Base-by-base conservation (phyloP, 2,888 invertebrate genomes). In the Malthinus seriepunctatus region DNA sequence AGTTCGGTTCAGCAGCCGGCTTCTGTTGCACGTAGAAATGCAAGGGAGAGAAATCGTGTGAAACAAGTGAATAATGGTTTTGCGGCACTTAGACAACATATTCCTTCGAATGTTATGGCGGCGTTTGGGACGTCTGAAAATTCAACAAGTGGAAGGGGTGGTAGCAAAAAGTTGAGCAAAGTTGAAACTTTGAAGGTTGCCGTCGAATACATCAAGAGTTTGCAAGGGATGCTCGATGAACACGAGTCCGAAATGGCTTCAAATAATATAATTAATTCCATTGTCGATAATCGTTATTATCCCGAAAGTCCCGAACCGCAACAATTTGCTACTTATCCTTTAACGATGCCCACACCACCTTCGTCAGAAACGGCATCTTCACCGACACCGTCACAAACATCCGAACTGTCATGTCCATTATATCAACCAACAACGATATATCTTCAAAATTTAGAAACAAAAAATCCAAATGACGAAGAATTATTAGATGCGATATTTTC, bases 51-150 rank as follows among this genome's bases (percentile, higher is more conserved):
- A 68, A 97, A 96, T 76, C 86, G 97, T 67, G 96, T 96, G 68
- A 95, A 95, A 78, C 94, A 95, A 84, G 94, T 95, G 71, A 95
- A 95, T 82, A 93, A 93, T 77, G 95, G 95, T 67, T 95, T 95
- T 76, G 91, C 93, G n/a, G 91, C 91, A 42, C 83, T 95, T 10
- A 84, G 95, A 32, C 91, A 93, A 70, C 94, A 95, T 75, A 91
- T 95, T 66, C 95, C 95, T 0, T 86, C 89, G 59, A 86, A 86
- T 48, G 87, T 92, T 10, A 86, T 90, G 8, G 88, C 89, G 37
- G 86, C 88, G 0, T 75, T 89, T 34, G 55, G 55, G 7, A 71
- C 75, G 2, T 75, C 77, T 1, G 75, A 69, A 63, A 67, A 68
- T 12, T 45, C 79, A 73, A 63, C 69, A 33, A 76, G 9, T 69